These are phyloP conservation scores for Buceros bicornis DNA, from an alignment of 2,797 vertebrate genomes.

Conservation along the genomic window DNA sequence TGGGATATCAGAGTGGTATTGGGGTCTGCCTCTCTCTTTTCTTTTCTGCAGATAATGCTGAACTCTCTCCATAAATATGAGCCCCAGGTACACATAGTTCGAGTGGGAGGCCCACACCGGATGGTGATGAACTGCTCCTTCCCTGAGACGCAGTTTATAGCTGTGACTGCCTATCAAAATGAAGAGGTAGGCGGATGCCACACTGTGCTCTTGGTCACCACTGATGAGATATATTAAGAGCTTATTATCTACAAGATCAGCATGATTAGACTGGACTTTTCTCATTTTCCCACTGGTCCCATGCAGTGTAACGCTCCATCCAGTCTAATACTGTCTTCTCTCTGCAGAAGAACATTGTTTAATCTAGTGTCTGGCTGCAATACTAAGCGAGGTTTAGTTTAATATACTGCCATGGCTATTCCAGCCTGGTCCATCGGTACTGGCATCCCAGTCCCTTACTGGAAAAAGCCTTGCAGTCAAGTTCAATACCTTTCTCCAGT, in stretches of 20 bases:
- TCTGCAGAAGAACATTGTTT: not conserved
- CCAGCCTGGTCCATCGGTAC: not conserved
- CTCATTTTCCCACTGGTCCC: not conserved
- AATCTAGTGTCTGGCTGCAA: not conserved
- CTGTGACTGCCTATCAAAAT: constrained; percentile 97
- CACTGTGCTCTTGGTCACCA: not conserved
- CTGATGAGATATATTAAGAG: not conserved
- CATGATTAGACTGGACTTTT: not conserved
- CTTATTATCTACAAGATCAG: not conserved
- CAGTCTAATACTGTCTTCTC: not conserved
- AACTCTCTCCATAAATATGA: constrained; percentile 96
- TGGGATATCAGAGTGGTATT: not conserved
- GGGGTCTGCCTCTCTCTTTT: not conserved
- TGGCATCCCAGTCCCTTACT: not conserved
- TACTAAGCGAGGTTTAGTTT: not conserved
- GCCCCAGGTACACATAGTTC: constrained; percentile 94
- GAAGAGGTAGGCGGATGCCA: constrained; percentile 87
- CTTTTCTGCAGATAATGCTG: constrained; percentile 89
- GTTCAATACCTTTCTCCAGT: not conserved
- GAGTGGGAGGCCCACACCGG: constrained; percentile 89
- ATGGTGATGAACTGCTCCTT: constrained; percentile 96
- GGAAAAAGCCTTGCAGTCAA: not conserved
- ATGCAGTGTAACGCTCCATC: not conserved
- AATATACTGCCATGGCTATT: not conserved
- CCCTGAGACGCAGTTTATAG: constrained; percentile 95